Percentiles rank a stretch among this genome's conserved stretches.
These are phyloP conservation scores for Xerus rutilus DNA, from an alignment of 2,797 vertebrate genomes.

Conservation along the genomic window DNA sequence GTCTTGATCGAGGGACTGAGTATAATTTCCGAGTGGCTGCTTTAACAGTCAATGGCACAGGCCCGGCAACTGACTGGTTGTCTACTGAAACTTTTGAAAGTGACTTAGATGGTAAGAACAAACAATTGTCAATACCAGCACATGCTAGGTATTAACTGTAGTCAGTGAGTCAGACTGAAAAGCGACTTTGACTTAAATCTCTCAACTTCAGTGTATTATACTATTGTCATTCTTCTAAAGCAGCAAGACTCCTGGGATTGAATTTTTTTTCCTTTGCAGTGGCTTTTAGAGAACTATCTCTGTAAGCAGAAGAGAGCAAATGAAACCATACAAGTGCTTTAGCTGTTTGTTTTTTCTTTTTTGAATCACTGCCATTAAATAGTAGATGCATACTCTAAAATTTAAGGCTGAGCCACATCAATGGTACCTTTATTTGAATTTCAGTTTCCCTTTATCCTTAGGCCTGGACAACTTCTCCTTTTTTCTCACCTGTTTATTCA, in stretches of 20 bases:
- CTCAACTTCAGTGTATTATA: background rate
- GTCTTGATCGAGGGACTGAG: constrained; percentile 96
- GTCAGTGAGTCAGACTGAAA: background rate
- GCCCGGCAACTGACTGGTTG: constrained; percentile 95
- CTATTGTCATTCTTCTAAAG: background rate
- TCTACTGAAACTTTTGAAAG: constrained; percentile 97
- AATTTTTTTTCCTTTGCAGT: background rate
- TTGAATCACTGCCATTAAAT: background rate
- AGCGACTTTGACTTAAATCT: background rate
- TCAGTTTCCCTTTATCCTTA: background rate
- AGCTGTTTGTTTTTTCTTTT: background rate
- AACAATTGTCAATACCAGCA: background rate
- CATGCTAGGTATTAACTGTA: background rate
- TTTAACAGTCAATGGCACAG: constrained; percentile 95
- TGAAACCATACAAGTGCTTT: background rate
- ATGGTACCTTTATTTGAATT: background rate
- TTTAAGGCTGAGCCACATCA: background rate
- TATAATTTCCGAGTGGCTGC: constrained; percentile 96
- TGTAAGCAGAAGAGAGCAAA: constrained; percentile 33
- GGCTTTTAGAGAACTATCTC: background rate
- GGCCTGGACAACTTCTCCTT: background rate
- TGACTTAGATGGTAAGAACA: constrained; percentile 95
- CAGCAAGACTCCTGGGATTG: background rate
- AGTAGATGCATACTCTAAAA: constrained; percentile 10
- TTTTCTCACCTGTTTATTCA: constrained; percentile 13